These are phyloP conservation scores for Manduca sexta DNA, from an alignment of 1,140 invertebrate genomes.

Conservation along the genomic window DNA sequence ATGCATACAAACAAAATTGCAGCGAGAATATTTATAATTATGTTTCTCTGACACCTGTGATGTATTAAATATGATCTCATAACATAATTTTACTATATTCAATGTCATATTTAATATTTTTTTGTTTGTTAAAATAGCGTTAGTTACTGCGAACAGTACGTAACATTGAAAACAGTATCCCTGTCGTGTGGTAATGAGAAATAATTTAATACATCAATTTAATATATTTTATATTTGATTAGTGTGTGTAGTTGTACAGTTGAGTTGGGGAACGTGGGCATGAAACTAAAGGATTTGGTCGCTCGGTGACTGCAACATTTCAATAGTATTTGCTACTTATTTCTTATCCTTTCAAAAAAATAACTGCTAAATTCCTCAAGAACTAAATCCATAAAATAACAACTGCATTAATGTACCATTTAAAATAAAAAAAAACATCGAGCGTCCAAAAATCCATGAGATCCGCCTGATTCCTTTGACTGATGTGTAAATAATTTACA, in stretches of 20 bases:
- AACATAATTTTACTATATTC: conserved; percentile 69
- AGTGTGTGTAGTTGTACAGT: conserved; percentile 18
- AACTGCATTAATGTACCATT: too few species aligned
- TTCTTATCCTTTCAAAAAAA: too few species aligned
- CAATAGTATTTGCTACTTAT: too few species aligned
- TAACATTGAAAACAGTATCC: conserved; percentile 33
- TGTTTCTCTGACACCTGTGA: conserved; percentile 69
- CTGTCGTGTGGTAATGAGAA: conserved; percentile 45
- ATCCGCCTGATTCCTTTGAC: background rate
- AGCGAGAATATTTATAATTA: conserved; percentile 43
- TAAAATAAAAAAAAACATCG: too few species aligned
- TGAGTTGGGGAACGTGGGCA: too few species aligned
- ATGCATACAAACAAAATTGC: background rate
- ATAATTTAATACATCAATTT: conserved; percentile 68
- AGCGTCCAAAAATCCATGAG: too few species aligned
- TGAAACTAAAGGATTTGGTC: too few species aligned
- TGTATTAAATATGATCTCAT: conserved; percentile 74
- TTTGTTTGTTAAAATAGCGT: conserved; percentile 51
- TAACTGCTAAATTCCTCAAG: too few species aligned
- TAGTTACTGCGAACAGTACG: conserved; percentile 34
- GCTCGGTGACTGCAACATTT: too few species aligned
- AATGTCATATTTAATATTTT: conserved; percentile 66
- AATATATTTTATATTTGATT: conserved; percentile 30
- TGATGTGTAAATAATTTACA: background rate
- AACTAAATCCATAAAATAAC: too few species aligned